Conservation (phyloP, 1,140 invertebrate species). For the Ditylenchus dipsaci region DNA sequence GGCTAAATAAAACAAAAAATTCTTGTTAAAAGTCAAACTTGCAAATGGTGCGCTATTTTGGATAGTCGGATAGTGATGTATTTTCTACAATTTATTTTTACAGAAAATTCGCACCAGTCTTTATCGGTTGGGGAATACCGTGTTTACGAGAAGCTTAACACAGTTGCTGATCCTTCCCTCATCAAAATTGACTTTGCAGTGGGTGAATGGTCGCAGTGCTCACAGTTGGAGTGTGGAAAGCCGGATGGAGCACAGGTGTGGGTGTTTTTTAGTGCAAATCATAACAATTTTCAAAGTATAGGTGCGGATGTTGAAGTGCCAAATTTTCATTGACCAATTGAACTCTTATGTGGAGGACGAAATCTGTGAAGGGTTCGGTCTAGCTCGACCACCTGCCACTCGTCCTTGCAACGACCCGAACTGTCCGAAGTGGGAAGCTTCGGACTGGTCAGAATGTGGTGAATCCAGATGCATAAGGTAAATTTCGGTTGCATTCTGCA, state of each 20-base stretch:
- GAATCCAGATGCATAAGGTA: conserved; percentile 15
- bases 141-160: conserved; percentile 26
- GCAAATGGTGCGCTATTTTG: too few species aligned
- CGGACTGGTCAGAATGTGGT: conserved; percentile 39
- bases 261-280: conserved; percentile 1
- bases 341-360: conserved; percentile 42
- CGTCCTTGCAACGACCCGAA: conserved; percentile 37
- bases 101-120: conserved; percentile 40
- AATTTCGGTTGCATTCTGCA: too few species aligned
- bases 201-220: conserved; percentile 48
- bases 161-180: conserved; percentile 24
- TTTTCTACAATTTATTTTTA: conserved; percentile 14
- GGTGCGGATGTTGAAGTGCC: conserved; percentile 40
- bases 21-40: too few species aligned
- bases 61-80: background rate
- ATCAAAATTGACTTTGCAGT: conserved; percentile 45
- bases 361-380: conserved; percentile 51
- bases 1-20: too few species aligned
- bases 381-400: conserved; percentile 37
- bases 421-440: conserved; percentile 51
- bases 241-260: conserved; percentile 41
- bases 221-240: conserved; percentile 37
- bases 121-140: conserved; percentile 31
- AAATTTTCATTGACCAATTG: conserved; percentile 26
- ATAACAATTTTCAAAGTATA: background rate